Conservation (phyloP, 2,888 invertebrate genomes). For the Galerucella pusilla region DNA sequence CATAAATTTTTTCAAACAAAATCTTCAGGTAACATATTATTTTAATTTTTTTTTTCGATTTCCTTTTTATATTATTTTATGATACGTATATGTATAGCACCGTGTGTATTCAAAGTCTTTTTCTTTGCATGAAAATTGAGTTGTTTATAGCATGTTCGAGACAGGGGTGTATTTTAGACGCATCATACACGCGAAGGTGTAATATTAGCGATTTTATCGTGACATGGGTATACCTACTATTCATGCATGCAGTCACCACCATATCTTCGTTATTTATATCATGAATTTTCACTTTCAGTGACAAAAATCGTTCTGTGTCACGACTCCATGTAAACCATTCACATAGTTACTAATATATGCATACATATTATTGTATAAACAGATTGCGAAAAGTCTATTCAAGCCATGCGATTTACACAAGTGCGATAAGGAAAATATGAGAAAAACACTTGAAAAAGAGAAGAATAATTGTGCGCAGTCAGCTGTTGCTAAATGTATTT, state of each 20-base stretch:
- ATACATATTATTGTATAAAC: no score
- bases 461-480: no score
- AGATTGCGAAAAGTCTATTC: no score
- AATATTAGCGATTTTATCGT: slow-evolving; percentile 1
- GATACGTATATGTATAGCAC: background rate
- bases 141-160: slow-evolving; percentile 15
- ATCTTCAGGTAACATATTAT: background rate
- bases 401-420: no score
- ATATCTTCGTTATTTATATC: background rate
- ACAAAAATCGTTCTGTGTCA: background rate
- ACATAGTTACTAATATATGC: no score
- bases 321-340: background rate
- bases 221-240: background rate
- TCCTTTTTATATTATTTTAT: background rate
- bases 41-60: background rate
- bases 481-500: no score
- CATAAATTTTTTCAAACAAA: slow-evolving; percentile 13
- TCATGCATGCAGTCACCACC: background rate
- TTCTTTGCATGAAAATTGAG: slow-evolving; percentile 15
- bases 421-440: no score
- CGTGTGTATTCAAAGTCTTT: background rate
- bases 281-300: background rate
- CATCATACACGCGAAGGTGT: slow-evolving; percentile 5
- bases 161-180: slow-evolving; percentile 19
- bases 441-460: no score